Evolutionary conservation across 1,140 invertebrate genomes (phyloP).

Genomic region (Ips typographus): DNA sequence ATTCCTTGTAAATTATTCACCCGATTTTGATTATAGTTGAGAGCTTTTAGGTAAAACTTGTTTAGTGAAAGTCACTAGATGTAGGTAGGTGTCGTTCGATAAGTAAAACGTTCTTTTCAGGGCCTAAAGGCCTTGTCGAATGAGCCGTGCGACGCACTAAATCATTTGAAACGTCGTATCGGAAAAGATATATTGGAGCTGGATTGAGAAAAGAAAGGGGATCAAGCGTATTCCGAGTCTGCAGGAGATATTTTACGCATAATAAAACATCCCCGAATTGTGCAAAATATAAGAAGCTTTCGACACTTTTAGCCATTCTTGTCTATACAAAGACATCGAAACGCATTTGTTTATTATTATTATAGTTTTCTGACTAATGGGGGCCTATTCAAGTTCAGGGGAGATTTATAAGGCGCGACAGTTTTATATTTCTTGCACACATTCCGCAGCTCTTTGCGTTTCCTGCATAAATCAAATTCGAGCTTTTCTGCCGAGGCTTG

Average conservation of each 20-base stretch:
- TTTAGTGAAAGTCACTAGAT: background rate
- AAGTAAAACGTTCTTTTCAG: slow-evolving; percentile 9
- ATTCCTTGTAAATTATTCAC: slow-evolving; percentile 12
- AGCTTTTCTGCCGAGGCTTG: slow-evolving; percentile 21
- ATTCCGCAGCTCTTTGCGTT: slow-evolving; percentile 17
- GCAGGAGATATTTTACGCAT: slow-evolving; percentile 29
- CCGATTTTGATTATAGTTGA: slow-evolving; percentile 4
- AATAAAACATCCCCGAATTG: slow-evolving; percentile 10
- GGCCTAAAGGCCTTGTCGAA: slow-evolving; percentile 33
- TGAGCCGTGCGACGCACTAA: slow-evolving; percentile 27
- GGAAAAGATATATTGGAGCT: slow-evolving; percentile 24
- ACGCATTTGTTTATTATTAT: too few species aligned
- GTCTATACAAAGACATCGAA: too few species aligned
- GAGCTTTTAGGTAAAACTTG: background rate
- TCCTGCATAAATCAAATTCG: slow-evolving; percentile 32
- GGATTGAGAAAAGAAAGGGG: slow-evolving; percentile 28
- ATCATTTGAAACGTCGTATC: slow-evolving; percentile 31
- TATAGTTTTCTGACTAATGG: too few species aligned
- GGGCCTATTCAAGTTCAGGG: background rate
- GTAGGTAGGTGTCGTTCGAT: background rate
- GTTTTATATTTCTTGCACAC: slow-evolving; percentile 26
- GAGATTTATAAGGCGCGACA: slow-evolving; percentile 13
- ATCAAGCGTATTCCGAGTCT: slow-evolving; percentile 19
- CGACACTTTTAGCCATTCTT: too few species aligned
- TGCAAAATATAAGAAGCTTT: too few species aligned